A percentile compares a stretch with the other conserved stretches of the same genome.
These are phyloP conservation scores for Pseudopleuronectes americanus DNA, from an alignment of 2,797 vertebrate genomes.

Conservation along the genomic window DNA sequence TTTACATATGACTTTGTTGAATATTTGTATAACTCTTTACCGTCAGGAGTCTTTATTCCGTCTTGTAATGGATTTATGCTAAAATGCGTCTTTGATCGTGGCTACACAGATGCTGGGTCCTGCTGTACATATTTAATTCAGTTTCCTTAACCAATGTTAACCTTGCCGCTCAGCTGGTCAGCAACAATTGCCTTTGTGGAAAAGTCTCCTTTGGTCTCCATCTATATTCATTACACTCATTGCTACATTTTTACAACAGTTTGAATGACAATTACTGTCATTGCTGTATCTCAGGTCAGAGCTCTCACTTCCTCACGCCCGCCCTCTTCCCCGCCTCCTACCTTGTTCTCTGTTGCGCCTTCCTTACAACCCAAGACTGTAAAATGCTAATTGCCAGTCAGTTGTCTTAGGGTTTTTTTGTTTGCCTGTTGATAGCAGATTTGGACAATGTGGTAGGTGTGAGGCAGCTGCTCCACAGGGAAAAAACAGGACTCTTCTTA, in stretches of 20 bases:
- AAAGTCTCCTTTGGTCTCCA: neutral
- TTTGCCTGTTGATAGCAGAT: conserved; percentile 48
- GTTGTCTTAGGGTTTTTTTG: conserved; percentile 51
- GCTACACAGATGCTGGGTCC: conserved; percentile 3
- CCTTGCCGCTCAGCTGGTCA: conserved; percentile 21
- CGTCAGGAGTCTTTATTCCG: neutral
- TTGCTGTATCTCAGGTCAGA: conserved; percentile 48
- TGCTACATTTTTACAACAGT: conserved; percentile 58
- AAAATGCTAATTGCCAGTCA: conserved; percentile 77
- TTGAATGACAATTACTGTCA: conserved; percentile 58
- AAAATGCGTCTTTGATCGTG: conserved; percentile 14
- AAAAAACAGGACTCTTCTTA: conserved; percentile 53
- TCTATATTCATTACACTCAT: conserved; percentile 34
- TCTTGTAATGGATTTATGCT: neutral
- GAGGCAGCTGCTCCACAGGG: conserved; percentile 65
- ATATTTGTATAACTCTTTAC: conserved; percentile 5
- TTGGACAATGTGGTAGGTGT: conserved; percentile 53
- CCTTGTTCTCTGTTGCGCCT: conserved; percentile 43
- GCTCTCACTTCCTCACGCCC: conserved; percentile 69
- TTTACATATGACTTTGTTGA: conserved; percentile 1
- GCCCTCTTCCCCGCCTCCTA: conserved; percentile 54
- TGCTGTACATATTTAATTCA: conserved; percentile 6
- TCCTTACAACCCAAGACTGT: conserved; percentile 59
- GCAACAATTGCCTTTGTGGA: conserved; percentile 29
- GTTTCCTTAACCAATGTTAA: conserved; percentile 16